These are phyloP conservation scores for Penaeus chinensis DNA, from an alignment of 1,140 invertebrate species.

Conservation along the genomic window DNA sequence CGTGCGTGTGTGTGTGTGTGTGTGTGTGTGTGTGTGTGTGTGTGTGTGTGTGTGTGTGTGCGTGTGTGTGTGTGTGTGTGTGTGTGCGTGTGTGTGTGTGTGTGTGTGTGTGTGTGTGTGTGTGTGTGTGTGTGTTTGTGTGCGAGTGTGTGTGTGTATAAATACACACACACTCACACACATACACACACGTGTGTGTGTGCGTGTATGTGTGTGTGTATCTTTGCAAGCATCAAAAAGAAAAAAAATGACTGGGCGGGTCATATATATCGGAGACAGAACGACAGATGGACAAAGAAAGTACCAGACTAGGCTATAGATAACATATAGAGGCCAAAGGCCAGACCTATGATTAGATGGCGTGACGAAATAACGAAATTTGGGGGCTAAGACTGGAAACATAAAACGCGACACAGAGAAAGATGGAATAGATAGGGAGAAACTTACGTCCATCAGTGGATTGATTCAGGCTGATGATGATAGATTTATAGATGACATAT, in stretches of 20 bases:
- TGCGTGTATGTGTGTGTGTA: constrained; percentile 16
- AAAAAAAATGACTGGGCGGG: no score
- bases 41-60: constrained; percentile 15
- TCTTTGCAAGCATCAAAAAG: not conserved
- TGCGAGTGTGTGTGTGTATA: no score
- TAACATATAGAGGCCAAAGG: no score
- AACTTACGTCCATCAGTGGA: no score
- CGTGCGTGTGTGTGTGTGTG: constrained; percentile 12
- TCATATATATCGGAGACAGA: no score
- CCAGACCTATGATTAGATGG: no score
- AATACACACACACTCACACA: no score
- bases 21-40: constrained; percentile 1
- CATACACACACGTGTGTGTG: not conserved
- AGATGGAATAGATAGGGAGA: no score
- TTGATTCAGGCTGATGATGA: not conserved
- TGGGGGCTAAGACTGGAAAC: no score
- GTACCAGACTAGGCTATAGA: no score
- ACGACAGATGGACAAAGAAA: no score
- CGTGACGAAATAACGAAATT: no score
- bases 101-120: constrained; percentile 5
- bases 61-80: constrained; percentile 9
- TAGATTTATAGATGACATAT: not conserved
- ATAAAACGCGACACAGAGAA: not conserved
- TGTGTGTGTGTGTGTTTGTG: not conserved
- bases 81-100: constrained; percentile 13